Evolutionary conservation across 2,888 invertebrate genomes (phyloP).

Genomic region (Melanostoma mellinum): DNA sequence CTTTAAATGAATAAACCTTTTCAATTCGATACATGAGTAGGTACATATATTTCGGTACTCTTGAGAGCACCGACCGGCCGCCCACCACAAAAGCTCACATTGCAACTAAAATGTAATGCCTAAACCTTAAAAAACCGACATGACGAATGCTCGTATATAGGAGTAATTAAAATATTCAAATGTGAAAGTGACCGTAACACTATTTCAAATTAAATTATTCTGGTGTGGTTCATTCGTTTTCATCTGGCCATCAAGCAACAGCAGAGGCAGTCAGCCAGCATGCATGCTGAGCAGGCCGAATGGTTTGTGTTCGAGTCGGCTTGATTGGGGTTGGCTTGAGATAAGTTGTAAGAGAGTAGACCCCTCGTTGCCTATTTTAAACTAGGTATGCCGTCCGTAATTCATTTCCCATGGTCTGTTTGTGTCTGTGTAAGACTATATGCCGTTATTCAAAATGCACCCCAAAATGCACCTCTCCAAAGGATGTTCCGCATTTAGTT

Average conservation of each 20-base stretch:
- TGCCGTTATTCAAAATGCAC: conserved; percentile 64
- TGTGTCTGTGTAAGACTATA: conserved; percentile 3
- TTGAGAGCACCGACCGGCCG: no score
- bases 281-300: neutral
- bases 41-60: no score
- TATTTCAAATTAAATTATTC: conserved; percentile 72
- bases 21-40: no score
- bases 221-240: conserved; percentile 60
- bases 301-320: neutral
- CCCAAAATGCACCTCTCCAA: conserved; percentile 28
- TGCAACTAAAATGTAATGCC: no score
- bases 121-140: no score
- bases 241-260: neutral
- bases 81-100: no score
- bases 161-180: conserved; percentile 71
- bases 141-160: neutral
- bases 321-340: conserved; percentile 4
- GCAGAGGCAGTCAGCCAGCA: neutral
- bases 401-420: conserved; percentile 36
- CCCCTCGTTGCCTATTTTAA: conserved; percentile 44
- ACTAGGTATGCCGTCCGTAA: conserved; percentile 21
- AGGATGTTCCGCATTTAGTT: conserved; percentile 20
- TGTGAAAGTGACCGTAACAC: conserved; percentile 69
- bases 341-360: conserved; percentile 25
- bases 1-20: no score